phyloP scores from a whole-genome alignment of 2,888 invertebrate species.

The Oscheius sp. region DNA sequence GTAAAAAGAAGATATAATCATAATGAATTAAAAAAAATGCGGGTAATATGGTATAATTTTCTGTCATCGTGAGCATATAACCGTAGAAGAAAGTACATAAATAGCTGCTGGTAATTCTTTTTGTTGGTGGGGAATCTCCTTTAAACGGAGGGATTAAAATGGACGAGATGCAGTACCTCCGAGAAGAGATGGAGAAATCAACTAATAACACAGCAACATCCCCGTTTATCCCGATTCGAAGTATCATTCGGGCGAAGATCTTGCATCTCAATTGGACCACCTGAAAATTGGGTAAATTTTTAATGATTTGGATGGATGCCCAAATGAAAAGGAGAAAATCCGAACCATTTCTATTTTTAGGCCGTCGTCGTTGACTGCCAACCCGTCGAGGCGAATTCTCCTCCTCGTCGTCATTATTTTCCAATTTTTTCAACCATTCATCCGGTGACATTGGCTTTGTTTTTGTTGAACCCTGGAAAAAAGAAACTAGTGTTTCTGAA shows the following conservation, averaged over 20 bases:
- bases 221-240: slow-evolving; percentile 46
- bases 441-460: slow-evolving; percentile 70
- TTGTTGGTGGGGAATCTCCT: no score
- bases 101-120: no score
- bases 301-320: neutral
- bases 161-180: no score
- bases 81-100: no score
- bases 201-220: slow-evolving; percentile 61
- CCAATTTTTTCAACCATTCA: slow-evolving; percentile 70
- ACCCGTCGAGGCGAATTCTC: slow-evolving; percentile 50
- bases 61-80: no score
- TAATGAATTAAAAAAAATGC: no score
- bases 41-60: no score
- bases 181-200: slow-evolving; percentile 27
- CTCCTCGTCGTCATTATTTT: slow-evolving; percentile 63
- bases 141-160: no score
- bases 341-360: slow-evolving; percentile 45
- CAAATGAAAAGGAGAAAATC: slow-evolving; percentile 11
- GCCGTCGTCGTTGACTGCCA: slow-evolving; percentile 50
- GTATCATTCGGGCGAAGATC: slow-evolving; percentile 44
- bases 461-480: slow-evolving; percentile 22
- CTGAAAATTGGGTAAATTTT: slow-evolving; percentile 35
- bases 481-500: neutral
- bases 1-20: no score
- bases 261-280: slow-evolving; percentile 46